Base-by-base conservation (phyloP, 2,888 invertebrate genomes). In the Lycophotia porphyrea region DNA sequence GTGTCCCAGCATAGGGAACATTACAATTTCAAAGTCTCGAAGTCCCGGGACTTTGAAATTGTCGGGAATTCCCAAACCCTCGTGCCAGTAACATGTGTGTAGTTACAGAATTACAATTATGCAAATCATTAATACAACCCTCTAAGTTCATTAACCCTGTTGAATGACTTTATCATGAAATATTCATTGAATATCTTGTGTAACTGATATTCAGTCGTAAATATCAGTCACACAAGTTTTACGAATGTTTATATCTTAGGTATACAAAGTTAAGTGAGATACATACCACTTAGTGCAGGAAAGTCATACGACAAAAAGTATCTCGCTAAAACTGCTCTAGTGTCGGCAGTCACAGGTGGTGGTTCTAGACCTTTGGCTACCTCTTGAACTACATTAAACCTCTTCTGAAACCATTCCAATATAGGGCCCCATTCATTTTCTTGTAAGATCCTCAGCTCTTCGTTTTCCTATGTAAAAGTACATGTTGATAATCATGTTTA, bases 341-440 rank as follows among this genome's bases (percentile, higher is more conserved):
- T 98, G 75, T 97, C 96, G 5, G 96, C 91, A 68, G 97, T 96
- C 42, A 99, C 96, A 5, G 96, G 94, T 0, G 98, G 98, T n/a
- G 97, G 97, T 66, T 97, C 97, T 88, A 99, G 97, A 71, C 97
- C 97, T 80, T 96, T 95, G 0, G 98, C 98, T 88, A 98, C 97
- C 79, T 97, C 95, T 80, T 99, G 96, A 80, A 97, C 96, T 0
- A 98, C 97, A 88, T 97, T 96, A 94, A 98, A 99, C 85, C 98
- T 97, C 88, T 98, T 96, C 93, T 98, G 98, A 91, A 99, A 98
- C 99, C 99, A 99, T 66, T 98, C 97, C 77, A 99, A 97, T 2
- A 99, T 92, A 11, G 99, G 99, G 91, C 98, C 98, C 99, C 99
- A 99, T 92, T 98, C 97, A 86, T 97, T 95, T 74, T 97, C 94